These are phyloP conservation scores for Heliconius congener DNA, from an alignment of 1,140 invertebrate species.

Conservation along the genomic window DNA sequence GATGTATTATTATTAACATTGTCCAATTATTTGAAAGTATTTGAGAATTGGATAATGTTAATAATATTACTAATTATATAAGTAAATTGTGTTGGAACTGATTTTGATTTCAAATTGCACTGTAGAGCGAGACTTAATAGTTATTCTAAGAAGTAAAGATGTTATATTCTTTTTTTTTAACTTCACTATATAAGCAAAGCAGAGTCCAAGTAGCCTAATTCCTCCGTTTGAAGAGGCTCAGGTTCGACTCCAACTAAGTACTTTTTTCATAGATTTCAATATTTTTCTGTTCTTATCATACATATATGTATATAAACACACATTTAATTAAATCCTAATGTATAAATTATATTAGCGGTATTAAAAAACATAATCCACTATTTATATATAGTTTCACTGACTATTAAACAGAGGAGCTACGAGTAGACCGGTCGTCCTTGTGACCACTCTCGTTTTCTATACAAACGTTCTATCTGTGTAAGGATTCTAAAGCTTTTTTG, in stretches of 20 bases:
- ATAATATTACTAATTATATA: too few relatives aligned
- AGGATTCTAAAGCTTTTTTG: neutral
- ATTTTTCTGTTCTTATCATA: neutral
- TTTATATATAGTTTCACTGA: neutral
- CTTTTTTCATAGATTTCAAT: neutral
- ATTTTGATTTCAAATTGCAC: too few relatives aligned
- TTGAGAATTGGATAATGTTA: too few relatives aligned
- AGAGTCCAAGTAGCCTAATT: too few relatives aligned
- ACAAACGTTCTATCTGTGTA: neutral
- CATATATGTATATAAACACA: neutral
- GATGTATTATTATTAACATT: too few relatives aligned
- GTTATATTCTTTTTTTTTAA: too few relatives aligned
- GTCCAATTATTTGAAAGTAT: too few relatives aligned
- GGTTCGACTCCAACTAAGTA: neutral
- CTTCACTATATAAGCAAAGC: too few relatives aligned
- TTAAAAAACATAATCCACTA: neutral
- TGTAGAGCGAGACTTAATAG: too few relatives aligned
- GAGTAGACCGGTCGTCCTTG: slow-evolving; percentile 6
- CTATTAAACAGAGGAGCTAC: neutral
- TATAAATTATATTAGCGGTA: neutral
- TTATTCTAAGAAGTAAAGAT: too few relatives aligned
- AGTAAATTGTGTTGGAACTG: too few relatives aligned
- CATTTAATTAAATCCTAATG: neutral
- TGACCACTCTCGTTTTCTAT: slow-evolving; percentile 12
- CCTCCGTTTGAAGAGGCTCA: too few relatives aligned